A percentile compares a stretch with the other conserved stretches of the same genome.
Conservation (phyloP, 53 echinoderm and acorn worm species). For the Pentamera pediparva region DNA sequence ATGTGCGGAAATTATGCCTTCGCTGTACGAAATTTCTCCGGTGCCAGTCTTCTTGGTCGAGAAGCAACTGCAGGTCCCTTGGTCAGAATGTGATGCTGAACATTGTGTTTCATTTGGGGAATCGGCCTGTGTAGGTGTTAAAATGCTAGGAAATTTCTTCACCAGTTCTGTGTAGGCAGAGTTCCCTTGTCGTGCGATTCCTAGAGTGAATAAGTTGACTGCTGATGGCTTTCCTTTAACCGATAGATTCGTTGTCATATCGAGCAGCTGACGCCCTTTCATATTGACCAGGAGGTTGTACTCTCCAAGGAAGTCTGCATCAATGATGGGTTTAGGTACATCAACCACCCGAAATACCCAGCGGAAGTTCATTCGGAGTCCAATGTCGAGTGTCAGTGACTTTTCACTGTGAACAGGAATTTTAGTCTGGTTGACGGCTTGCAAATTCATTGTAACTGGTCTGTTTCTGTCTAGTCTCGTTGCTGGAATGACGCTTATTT, state of each 20-base stretch:
- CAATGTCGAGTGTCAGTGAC: conserved; percentile 27
- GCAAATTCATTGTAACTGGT: neutral
- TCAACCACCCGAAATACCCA: conserved; percentile 32
- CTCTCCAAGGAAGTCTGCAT: conserved; percentile 39
- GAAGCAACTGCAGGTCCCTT: conserved; percentile 8
- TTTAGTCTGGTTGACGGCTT: conserved; percentile 14
- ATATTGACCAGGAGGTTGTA: conserved; percentile 30
- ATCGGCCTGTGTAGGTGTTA: no score
- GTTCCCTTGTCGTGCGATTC: neutral
- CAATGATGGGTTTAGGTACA: conserved; percentile 31
- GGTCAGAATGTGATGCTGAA: neutral
- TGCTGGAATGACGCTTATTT: conserved; percentile 33
- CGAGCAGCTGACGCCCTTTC: conserved; percentile 24
- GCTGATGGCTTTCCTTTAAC: neutral
- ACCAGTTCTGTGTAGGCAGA: neutral
- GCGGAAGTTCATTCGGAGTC: conserved; percentile 15
- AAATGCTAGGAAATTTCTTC: neutral
- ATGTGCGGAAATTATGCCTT: conserved; percentile 5
- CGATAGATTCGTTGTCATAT: conserved; percentile 21
- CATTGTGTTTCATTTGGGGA: neutral
- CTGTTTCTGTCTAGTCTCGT: conserved; percentile 2
- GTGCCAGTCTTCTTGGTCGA: conserved; percentile 10
- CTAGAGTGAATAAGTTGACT: neutral
- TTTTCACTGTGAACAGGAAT: conserved; percentile 15
- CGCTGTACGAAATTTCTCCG: conserved; percentile 1